Conservation (phyloP, 2,113 vertebrate genomes). For the Spea multiplicata region DNA sequence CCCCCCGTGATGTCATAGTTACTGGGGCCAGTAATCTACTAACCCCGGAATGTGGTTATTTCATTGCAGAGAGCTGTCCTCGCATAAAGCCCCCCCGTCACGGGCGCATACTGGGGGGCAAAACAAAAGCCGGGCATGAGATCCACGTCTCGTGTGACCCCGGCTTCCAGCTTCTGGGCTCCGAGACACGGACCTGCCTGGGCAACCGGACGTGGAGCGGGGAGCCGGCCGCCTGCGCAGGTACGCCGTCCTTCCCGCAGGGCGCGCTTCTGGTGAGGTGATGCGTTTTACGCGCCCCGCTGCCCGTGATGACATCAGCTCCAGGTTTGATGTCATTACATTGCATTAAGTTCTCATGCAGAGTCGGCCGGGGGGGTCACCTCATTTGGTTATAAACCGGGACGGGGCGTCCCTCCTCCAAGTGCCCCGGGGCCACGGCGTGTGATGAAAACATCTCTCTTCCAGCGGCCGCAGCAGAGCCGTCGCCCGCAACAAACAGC, state of each 20-base stretch:
- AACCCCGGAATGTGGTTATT: accelerated
- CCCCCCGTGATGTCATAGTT: no score
- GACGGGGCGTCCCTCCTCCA: no score
- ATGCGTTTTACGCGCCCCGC: no score
- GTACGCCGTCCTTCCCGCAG: constrained; percentile 52
- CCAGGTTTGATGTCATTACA: no score
- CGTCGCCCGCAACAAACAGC: constrained; percentile 51
- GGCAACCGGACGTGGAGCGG: constrained; percentile 73
- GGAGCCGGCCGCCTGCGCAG: constrained; percentile 70
- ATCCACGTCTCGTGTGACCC: constrained; percentile 73
- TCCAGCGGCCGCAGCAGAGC: constrained; percentile 39
- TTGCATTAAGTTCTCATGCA: no score
- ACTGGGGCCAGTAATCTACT: no score
- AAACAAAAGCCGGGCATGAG: constrained; percentile 66
- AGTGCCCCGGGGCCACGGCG: no score
- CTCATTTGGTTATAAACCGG: no score
- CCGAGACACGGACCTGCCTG: constrained; percentile 72
- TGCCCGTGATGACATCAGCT: no score
- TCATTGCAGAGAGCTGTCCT: constrained; percentile 66
- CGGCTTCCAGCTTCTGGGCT: constrained; percentile 72
- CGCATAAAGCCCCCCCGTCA: constrained; percentile 63
- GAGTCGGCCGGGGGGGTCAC: no score
- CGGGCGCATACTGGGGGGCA: constrained; percentile 71
- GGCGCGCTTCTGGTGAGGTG: no score
- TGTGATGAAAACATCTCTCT: not conserved